A percentile compares a stretch with the other conserved stretches of the same genome.
Evolutionary conservation across 2,888 invertebrate species (phyloP).

Genomic region (Thera obeliscata): DNA sequence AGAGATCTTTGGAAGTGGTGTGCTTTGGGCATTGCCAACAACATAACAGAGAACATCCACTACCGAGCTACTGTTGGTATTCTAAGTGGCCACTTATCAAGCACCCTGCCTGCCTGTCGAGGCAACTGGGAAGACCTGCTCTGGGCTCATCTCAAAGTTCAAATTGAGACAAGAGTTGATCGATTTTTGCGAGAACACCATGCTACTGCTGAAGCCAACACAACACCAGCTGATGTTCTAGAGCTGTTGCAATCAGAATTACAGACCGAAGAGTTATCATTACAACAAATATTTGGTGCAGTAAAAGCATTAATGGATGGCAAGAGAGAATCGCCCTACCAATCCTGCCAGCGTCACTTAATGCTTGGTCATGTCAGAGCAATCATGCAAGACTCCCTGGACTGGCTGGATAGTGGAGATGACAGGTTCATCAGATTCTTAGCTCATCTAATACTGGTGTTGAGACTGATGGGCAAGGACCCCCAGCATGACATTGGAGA

Average conservation of each 20-base stretch:
- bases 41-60: conserved; percentile 82
- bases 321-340: conserved; percentile 87
- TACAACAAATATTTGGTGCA: conserved; percentile 74
- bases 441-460: conserved; percentile 93
- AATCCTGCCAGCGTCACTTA: conserved; percentile 92
- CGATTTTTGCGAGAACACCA: conserved; percentile 80
- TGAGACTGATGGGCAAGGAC: conserved; percentile 91
- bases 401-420: conserved; percentile 85
- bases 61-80: conserved; percentile 89
- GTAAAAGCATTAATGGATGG: conserved; percentile 77
- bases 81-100: conserved; percentile 92
- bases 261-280: conserved; percentile 66
- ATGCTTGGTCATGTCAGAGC: conserved; percentile 92
- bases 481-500: conserved; percentile 89
- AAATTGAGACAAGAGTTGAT: conserved; percentile 94
- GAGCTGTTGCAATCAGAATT: conserved; percentile 72
- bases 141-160: conserved; percentile 93
- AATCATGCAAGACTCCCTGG: conserved; percentile 88
- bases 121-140: conserved; percentile 95
- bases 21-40: conserved; percentile 86
- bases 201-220: conserved; percentile 73
- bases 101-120: conserved; percentile 89
- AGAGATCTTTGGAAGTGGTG: conserved; percentile 92
- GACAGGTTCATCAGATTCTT: conserved; percentile 89
- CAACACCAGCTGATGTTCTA: conserved; percentile 69